Evolutionary conservation across 2,113 vertebrate species (phyloP), one percentile per base, ranked within the genome.

Genomic region (Callaeas wilsoni): DNA sequence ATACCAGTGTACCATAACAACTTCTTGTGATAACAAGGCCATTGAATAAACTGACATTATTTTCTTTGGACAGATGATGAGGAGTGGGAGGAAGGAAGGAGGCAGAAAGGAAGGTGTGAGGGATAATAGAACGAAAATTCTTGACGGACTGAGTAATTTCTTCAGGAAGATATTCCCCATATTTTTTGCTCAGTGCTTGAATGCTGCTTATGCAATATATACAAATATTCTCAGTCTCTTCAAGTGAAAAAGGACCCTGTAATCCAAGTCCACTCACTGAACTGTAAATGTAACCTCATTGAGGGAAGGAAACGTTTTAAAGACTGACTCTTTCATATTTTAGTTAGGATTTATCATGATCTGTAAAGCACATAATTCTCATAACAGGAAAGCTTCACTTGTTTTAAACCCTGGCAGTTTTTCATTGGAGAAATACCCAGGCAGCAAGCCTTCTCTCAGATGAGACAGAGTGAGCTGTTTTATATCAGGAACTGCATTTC

Each of bases 401-500:
- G 55, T 96, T 96, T 88, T 91, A 87, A 93, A 91, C 9, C 4
- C 37, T 73, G 59, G 57, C 62, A 83, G 8, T 85, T 96, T 94
- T 95, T 96, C 60, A 88, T 85, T 55, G 47, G 82, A 94, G 84
- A 95, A 95, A 87, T 73, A 87, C 59, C 49, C 75, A 82, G 46
- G 94, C 87, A 91, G 67, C 59, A 85, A 83, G 33, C 50, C 57
- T 81, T 84, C 42, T 82, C 55, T 87, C 63, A 90, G 87, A 94
- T 22, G 32, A 91, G 82, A 93, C 59, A 77, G 60, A 89, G 90
- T 93, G 55, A 84, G 50, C 87, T 97, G 90, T 55, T 93, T 93
- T 91, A 5, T 90, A 88, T 94, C 87, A 88, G 90, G 64, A 87
- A 25, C 55, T 90, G 63, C 39, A 59, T 95, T 96, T 96, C 91